Evolutionary conservation across 2,113 vertebrate species (phyloP).

Genomic region (Bambusicola thoracicus): DNA sequence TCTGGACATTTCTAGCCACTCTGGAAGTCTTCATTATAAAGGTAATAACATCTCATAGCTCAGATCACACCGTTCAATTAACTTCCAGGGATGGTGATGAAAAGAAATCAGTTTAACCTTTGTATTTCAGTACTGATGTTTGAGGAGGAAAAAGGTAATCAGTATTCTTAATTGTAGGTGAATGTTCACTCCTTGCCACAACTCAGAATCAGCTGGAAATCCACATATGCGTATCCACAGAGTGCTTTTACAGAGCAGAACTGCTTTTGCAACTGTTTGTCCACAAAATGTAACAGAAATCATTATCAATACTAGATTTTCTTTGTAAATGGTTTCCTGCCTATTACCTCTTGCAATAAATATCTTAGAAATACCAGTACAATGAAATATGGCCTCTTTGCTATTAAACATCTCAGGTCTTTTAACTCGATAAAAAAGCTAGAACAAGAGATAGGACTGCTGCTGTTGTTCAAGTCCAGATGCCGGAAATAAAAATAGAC

Average conservation of each 20-base stretch:
- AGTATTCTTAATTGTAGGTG: not conserved
- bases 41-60: not conserved
- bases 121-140: not conserved
- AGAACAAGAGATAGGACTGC: not conserved
- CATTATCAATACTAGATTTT: not conserved
- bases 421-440: not conserved
- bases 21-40: not conserved
- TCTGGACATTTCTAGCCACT: not conserved
- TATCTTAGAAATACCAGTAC: not conserved
- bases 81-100: not conserved
- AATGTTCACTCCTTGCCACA: not conserved
- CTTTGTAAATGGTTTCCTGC: not conserved
- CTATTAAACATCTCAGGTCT: not conserved
- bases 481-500: not conserved
- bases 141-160: not conserved
- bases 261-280: not conserved
- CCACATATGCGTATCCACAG: not conserved
- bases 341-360: not conserved
- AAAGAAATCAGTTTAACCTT: not conserved
- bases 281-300: not conserved
- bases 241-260: not conserved
- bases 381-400: not conserved
- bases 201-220: not conserved
- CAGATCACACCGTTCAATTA: not conserved
- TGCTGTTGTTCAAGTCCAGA: not conserved